Percentiles rank a stretch among this genome's conserved stretches.
Conservation (phyloP, 2,888 invertebrate genomes). For the Coecobrya sp. region DNA sequence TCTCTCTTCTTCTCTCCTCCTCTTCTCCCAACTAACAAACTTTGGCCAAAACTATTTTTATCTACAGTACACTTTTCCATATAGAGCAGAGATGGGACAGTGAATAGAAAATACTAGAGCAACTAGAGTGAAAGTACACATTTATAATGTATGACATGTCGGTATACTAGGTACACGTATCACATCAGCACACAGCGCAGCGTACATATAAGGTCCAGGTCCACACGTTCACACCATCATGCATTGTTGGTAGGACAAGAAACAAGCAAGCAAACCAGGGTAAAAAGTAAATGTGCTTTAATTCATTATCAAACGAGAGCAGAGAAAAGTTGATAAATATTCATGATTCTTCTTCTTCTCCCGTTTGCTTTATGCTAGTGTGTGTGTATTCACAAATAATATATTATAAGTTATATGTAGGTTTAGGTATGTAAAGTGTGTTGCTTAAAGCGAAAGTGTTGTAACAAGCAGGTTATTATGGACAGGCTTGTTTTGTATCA, state of each 20-base stretch:
- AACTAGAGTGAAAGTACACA: neutral
- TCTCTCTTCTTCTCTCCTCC: neutral
- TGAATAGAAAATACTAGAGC: neutral
- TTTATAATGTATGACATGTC: conserved; percentile 43
- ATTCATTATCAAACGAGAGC: conserved; percentile 78
- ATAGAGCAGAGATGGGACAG: neutral
- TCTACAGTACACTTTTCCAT: neutral
- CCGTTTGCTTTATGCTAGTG: neutral
- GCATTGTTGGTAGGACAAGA: neutral
- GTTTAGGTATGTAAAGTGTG: neutral
- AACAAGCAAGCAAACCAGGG: too few species aligned
- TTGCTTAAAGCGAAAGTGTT: too few species aligned
- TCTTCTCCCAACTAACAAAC: neutral
- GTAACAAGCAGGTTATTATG: too few species aligned
- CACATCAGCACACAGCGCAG: neutral
- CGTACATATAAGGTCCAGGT: neutral
- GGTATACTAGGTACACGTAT: neutral
- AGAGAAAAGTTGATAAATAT: conserved; percentile 80
- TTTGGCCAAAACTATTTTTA: conserved; percentile 22
- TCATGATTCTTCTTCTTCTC: conserved; percentile 66
- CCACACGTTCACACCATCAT: neutral
- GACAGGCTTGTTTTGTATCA: neutral
- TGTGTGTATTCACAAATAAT: conserved; percentile 12
- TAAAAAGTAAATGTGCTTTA: conserved; percentile 65
- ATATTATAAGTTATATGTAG: neutral